A percentile compares a stretch with the other conserved stretches of the same genome.
phyloP scores from a whole-genome alignment of 2,113 vertebrate genomes.

The Ascaphus truei region DNA sequence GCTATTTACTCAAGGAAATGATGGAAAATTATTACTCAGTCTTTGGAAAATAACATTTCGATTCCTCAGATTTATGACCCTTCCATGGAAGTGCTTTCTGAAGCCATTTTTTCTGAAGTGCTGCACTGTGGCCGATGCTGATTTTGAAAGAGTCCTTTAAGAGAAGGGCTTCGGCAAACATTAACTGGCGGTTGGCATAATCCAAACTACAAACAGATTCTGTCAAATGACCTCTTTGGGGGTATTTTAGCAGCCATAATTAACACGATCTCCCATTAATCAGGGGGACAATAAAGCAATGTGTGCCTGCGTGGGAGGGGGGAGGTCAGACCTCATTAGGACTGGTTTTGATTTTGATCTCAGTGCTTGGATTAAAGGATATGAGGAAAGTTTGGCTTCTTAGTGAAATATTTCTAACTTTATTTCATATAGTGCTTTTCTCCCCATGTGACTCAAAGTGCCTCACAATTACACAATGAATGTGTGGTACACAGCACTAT shows the following conservation, averaged over 20 bases:
- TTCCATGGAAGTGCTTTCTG: background rate
- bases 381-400: background rate
- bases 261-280: conserved; percentile 33
- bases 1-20: conserved; percentile 46
- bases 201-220: conserved; percentile 30
- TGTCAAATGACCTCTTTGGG: conserved; percentile 23
- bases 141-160: background rate
- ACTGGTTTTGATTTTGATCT: background rate
- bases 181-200: conserved; percentile 19
- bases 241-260: conserved; percentile 14
- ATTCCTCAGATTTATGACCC: conserved; percentile 37
- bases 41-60: conserved; percentile 42
- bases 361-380: conserved; percentile 15
- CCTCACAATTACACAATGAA: no score
- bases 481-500: no score
- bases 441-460: no score
- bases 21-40: conserved; percentile 42
- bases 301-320: conserved; percentile 1
- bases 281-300: conserved; percentile 22
- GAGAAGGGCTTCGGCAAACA: background rate
- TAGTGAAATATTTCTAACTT: no score
- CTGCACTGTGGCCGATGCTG: background rate
- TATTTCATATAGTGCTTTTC: no score
- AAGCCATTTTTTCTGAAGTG: background rate
- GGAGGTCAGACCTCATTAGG: conserved; percentile 16